Conservation (phyloP, 2,888 invertebrate species). For the Lithophane semibrunnea region DNA sequence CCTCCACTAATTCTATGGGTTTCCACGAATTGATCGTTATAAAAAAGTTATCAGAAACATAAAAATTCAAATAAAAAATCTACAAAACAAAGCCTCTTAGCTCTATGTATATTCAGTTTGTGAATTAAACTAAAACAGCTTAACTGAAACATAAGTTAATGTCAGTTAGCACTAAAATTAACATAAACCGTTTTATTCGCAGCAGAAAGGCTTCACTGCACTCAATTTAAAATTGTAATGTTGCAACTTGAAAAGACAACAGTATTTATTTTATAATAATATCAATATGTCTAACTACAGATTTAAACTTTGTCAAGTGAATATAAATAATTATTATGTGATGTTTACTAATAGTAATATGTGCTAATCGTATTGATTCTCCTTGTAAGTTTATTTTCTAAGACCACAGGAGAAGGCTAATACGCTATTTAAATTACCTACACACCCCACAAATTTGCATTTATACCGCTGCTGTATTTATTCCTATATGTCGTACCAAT, state of each 20-base stretch:
- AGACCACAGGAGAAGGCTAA: neutral
- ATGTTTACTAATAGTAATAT: neutral
- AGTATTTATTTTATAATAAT: neutral
- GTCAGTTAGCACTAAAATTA: conserved; percentile 43
- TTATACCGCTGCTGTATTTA: neutral
- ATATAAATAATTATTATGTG: neutral
- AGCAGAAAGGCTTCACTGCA: conserved; percentile 32
- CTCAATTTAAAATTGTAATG: conserved; percentile 59
- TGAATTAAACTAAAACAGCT: conserved; percentile 6
- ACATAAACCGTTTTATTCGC: conserved; percentile 43
- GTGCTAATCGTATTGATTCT: neutral
- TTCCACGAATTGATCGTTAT: neutral
- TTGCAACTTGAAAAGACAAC: conserved; percentile 47
- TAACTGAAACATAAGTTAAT: conserved; percentile 31
- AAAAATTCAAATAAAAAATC: neutral
- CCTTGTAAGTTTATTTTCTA: neutral
- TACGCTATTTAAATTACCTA: neutral
- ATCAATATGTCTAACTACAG: neutral
- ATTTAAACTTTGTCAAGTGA: neutral
- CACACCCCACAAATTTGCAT: neutral
- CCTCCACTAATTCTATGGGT: neutral
- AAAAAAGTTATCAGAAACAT: neutral
- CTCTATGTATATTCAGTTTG: neutral
- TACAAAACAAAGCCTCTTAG: neutral
- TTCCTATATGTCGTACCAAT: neutral